A percentile compares a stretch with the other conserved stretches of the same genome.
Conservation (phyloP, 2,888 invertebrate species). For the Troides helena region DNA sequence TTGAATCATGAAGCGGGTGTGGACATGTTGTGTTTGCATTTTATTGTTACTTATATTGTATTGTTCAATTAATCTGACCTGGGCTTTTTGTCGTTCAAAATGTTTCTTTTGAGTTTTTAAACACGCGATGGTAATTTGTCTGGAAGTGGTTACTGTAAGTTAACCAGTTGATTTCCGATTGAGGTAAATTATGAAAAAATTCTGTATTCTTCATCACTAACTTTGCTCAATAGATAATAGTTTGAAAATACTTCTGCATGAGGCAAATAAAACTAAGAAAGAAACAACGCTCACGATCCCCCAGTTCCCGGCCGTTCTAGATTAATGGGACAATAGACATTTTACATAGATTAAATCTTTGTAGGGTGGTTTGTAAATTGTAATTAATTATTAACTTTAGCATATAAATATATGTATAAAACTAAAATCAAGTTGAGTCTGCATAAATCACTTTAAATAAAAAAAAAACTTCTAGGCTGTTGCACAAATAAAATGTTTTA, state of each 20-base stretch:
- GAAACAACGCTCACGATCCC: background rate
- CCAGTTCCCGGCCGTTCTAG: conserved; percentile 27
- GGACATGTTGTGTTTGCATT: conserved; percentile 45
- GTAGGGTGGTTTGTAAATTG: conserved; percentile 31
- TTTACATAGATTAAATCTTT: conserved; percentile 36
- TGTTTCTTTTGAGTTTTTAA: background rate
- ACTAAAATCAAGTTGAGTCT: conserved; percentile 21
- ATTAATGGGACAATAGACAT: conserved; percentile 38
- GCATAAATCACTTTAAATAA: conserved; percentile 11
- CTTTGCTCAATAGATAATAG: too few species aligned
- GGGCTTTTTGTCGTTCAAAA: conserved; percentile 9
- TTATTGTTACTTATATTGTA: conserved; percentile 38
- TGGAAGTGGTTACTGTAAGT: too few species aligned
- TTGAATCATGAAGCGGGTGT: conserved; percentile 44
- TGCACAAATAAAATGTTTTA: conserved; percentile 33
- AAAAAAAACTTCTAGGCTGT: conserved; percentile 25
- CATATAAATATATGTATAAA: conserved; percentile 2
- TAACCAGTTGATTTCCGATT: too few species aligned
- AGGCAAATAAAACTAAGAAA: too few species aligned
- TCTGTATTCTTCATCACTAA: too few species aligned
- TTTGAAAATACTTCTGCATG: too few species aligned
- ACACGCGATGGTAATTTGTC: background rate
- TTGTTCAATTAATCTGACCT: conserved; percentile 41
- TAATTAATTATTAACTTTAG: conserved; percentile 16
- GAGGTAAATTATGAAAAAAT: too few species aligned